These are phyloP conservation scores for Tauraco erythrolophus DNA, from an alignment of 2,113 vertebrate species.

Conservation along the genomic window DNA sequence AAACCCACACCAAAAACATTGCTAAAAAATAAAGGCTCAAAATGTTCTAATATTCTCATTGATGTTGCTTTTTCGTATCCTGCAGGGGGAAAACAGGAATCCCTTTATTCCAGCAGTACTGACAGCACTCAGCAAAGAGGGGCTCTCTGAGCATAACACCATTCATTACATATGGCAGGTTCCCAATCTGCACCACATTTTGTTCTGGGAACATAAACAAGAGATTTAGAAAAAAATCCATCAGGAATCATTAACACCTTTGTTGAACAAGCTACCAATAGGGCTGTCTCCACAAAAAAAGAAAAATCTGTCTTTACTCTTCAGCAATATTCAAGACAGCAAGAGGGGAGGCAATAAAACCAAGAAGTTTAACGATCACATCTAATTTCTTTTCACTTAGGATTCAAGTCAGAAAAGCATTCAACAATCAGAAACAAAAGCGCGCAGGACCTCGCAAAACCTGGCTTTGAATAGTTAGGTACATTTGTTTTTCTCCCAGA, in stretches of 20 bases:
- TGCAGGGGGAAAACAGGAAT: background rate
- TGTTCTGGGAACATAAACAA: constrained; percentile 28
- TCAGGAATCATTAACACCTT: constrained; percentile 17
- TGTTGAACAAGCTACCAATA: constrained; percentile 2
- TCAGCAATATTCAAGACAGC: background rate
- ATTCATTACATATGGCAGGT: background rate
- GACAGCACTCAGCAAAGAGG: background rate
- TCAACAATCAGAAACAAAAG: background rate
- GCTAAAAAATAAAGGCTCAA: background rate
- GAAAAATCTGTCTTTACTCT: background rate
- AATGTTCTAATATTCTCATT: background rate
- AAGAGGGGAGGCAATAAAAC: background rate
- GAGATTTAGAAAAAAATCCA: background rate
- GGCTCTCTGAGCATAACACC: background rate
- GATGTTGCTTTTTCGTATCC: background rate
- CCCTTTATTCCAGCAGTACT: background rate
- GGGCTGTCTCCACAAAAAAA: background rate
- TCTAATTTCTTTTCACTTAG: background rate
- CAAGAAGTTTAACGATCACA: background rate
- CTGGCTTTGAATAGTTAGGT: background rate
- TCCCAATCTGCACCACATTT: background rate
- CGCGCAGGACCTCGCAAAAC: background rate
- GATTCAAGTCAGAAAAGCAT: background rate
- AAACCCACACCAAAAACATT: background rate
- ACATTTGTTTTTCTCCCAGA: background rate